A percentile compares a stretch with the other conserved stretches of the same genome.
Evolutionary conservation across 2,113 vertebrate species (phyloP).

Genomic region (Dunckerocampus dactyliophorus): DNA sequence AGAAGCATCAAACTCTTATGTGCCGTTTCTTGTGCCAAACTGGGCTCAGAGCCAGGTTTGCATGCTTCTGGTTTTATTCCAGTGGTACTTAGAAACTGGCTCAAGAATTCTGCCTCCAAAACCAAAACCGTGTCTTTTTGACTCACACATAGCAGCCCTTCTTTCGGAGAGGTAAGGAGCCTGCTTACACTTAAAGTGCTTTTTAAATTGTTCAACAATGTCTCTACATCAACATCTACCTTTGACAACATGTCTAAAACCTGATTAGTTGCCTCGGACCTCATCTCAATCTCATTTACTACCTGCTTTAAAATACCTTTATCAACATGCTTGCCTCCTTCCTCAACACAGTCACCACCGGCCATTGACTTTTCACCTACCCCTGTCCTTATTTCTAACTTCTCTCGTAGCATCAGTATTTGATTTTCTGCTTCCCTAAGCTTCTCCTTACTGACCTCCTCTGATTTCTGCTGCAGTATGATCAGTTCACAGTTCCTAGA

Average conservation of each 20-base stretch:
- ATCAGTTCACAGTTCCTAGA: slow-evolving; percentile 57
- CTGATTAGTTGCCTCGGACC: slow-evolving; percentile 56
- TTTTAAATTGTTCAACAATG: slow-evolving; percentile 46
- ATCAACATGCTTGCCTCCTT: slow-evolving; percentile 41
- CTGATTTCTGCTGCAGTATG: slow-evolving; percentile 47
- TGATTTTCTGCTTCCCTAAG: slow-evolving; percentile 58
- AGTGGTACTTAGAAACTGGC: slow-evolving; percentile 46
- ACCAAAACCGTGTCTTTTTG: slow-evolving; percentile 41
- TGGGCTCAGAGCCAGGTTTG: slow-evolving; percentile 23
- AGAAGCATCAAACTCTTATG: slow-evolving; percentile 58
- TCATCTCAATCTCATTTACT: slow-evolving; percentile 61
- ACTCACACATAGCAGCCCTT: slow-evolving; percentile 32
- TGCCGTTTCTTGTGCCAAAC: slow-evolving; percentile 49
- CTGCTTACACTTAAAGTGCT: slow-evolving; percentile 54
- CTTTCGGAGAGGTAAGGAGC: slow-evolving; percentile 23
- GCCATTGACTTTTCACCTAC: slow-evolving; percentile 25
- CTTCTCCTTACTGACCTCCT: slow-evolving; percentile 34
- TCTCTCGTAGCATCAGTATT: slow-evolving; percentile 46
- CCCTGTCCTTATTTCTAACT: slow-evolving; percentile 30
- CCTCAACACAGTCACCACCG: slow-evolving; percentile 28
- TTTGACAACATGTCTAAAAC: slow-evolving; percentile 66
- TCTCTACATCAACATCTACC: slow-evolving; percentile 52
- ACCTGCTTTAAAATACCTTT: slow-evolving; percentile 61
- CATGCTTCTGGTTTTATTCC: slow-evolving; percentile 30
- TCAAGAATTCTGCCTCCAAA: slow-evolving; percentile 70